Percentiles rank a stretch among this genome's conserved stretches.
phyloP scores from a whole-genome alignment of 2,888 invertebrate species.

The Dendrolimus pini region DNA sequence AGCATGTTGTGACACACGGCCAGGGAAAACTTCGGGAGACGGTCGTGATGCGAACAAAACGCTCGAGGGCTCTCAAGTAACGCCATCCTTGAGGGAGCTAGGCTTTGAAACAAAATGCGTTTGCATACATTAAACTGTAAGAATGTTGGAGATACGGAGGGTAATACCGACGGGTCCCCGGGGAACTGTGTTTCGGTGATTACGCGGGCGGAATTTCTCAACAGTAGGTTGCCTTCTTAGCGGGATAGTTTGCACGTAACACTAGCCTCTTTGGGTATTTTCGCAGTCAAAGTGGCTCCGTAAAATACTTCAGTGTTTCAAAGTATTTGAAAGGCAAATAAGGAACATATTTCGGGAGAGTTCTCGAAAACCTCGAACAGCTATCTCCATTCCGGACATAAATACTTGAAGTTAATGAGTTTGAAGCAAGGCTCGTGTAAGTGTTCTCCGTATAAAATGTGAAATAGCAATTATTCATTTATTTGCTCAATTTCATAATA shows the following conservation, averaged over 20 bases:
- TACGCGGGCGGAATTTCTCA: conserved; percentile 71
- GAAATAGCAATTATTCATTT: no score
- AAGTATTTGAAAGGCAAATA: conserved; percentile 75
- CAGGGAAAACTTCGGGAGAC: conserved; percentile 53
- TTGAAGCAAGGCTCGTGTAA: conserved; percentile 25
- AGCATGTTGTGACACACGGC: conserved; percentile 63
- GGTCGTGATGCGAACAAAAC: conserved; percentile 42
- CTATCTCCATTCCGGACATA: conserved; percentile 34
- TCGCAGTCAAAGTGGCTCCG: conserved; percentile 58
- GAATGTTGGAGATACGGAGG: conserved; percentile 72
- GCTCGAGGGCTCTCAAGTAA: conserved; percentile 63
- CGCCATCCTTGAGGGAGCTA: conserved; percentile 66
- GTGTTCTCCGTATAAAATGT: background rate
- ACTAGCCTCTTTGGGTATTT: conserved; percentile 64
- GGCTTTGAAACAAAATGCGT: conserved; percentile 77
- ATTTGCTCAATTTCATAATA: background rate
- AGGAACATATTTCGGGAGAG: conserved; percentile 54
- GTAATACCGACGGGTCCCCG: conserved; percentile 51
- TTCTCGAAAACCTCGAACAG: conserved; percentile 30
- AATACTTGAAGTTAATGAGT: conserved; percentile 56
- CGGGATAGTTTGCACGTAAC: conserved; percentile 69
- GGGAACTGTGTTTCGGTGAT: conserved; percentile 71
- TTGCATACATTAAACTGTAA: conserved; percentile 76
- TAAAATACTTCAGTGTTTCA: conserved; percentile 61
- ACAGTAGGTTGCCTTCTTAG: conserved; percentile 48